Conservation (phyloP, 2,113 vertebrate species). For the Lichenostomus cassidix region DNA sequence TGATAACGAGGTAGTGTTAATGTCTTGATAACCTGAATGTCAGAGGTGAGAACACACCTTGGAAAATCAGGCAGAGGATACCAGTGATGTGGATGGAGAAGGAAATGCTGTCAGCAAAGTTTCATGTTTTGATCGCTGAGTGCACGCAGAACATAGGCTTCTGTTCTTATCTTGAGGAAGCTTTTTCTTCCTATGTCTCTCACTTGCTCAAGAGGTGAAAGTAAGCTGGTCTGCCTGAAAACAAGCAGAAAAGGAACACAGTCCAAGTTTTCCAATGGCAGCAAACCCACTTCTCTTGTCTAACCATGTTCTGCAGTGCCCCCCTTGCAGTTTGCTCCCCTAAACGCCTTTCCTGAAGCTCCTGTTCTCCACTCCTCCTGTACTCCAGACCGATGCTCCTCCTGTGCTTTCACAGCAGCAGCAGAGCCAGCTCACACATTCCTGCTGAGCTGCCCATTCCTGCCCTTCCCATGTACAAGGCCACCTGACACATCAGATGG, state of each 20-base stretch:
- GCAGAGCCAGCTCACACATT: background rate
- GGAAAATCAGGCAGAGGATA: background rate
- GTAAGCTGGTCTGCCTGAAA: background rate
- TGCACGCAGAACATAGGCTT: rapidly evolving
- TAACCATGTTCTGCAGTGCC: background rate
- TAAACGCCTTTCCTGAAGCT: background rate
- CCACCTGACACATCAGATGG: background rate
- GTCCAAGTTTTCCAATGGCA: background rate
- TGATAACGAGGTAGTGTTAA: background rate
- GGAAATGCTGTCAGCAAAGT: background rate
- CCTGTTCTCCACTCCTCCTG: background rate
- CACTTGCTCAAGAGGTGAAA: background rate
- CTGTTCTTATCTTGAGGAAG: background rate
- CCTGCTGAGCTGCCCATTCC: background rate
- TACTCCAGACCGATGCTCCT: background rate
- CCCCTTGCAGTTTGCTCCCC: rapidly evolving
- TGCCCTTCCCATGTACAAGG: background rate
- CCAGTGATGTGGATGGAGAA: rapidly evolving
- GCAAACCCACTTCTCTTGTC: background rate
- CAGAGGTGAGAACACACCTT: background rate
- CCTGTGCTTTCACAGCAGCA: background rate
- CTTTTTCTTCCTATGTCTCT: constrained; percentile 11
- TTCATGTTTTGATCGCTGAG: background rate
- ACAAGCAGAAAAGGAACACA: background rate
- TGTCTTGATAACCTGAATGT: background rate